Base-by-base conservation (phyloP, 2,888 invertebrate species). In the Carcina quercana region DNA sequence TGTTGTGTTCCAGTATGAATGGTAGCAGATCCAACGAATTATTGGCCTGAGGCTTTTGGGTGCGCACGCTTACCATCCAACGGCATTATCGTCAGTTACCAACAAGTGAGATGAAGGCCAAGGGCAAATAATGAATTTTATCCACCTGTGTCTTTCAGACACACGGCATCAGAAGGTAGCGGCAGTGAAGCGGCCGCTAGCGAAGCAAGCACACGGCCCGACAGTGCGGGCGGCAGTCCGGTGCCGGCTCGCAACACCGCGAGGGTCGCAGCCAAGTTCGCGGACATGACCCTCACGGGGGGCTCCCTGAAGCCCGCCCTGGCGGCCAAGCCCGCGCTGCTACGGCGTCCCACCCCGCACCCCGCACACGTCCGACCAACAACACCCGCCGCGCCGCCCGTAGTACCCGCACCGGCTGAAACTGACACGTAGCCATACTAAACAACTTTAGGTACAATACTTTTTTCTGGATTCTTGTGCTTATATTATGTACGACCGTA, bases 321-420 rank as follows among this genome's bases (percentile, higher is more conserved):
- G 37, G 91, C 93, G 64, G 89, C 90, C 30, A 95, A 94, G 76
- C 95, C 95, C 10, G 89, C 91, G 50, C 89, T 95, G 50, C 87
- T 94, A 73, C 69, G 78, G 22, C 71, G 78, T 25, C 74, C 74
- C 48, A 59, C 74, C 47, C 75, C 76, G 46, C 74, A 68, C 58
- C 71, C 70, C 45, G 53, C 42, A 6, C 52, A 40, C 48, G 48
- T 51, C 26, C 46, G 31, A 34, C 30, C 40, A 30, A 28, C 46
- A 29, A 28, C 47, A 19, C 49, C 37, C 14, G 39, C 32, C 39
- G 37, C 49, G 13, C 37, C 40, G 34, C 19, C 38, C 35, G 34
- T 12, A n/a, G 19, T 6, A 13, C 45, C n/a, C 32, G 36, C 43
- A 32, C 31, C n/a, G n/a, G n/a, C n/a, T n/a, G n/a, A n/a, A n/a